Percentiles rank a stretch among this genome's conserved stretches.
phyloP scores from a whole-genome alignment of 1,140 invertebrate species.

The Anadara kagoshimensis region DNA sequence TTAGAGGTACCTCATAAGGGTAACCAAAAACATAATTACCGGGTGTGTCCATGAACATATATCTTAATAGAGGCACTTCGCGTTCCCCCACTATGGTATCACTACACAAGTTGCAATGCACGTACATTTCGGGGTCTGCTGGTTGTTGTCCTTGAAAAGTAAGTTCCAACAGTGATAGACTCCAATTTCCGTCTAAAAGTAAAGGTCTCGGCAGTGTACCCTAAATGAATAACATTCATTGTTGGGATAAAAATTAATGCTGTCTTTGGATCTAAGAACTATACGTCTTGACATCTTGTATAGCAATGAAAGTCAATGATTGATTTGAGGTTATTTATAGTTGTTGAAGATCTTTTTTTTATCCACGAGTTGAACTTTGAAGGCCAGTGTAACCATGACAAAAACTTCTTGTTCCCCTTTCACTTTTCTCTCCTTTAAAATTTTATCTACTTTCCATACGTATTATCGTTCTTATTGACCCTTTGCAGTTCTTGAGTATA shows the following conservation, averaged over 20 bases:
- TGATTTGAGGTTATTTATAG: not conserved
- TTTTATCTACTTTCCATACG: constrained; percentile 21
- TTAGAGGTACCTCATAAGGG: constrained; percentile 17
- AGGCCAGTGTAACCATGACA: constrained; percentile 33
- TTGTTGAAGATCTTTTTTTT: not conserved
- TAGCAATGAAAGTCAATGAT: not conserved
- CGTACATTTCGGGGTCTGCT: too few species aligned
- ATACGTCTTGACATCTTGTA: not conserved
- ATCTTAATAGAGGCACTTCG: constrained; percentile 21
- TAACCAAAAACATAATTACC: not conserved
- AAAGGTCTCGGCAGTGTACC: not conserved
- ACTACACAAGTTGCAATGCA: too few species aligned
- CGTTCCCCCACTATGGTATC: constrained; percentile 16
- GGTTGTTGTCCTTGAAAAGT: not conserved
- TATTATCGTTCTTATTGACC: constrained; percentile 22
- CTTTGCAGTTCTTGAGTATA: constrained; percentile 34
- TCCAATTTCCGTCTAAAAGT: not conserved
- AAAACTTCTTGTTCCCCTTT: constrained; percentile 15
- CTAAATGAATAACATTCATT: constrained; percentile 5
- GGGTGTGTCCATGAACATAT: not conserved
- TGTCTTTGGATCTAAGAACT: constrained; percentile 1
- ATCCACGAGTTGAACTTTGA: constrained; percentile 43
- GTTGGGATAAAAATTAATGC: not conserved
- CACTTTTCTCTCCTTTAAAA: constrained; percentile 18
- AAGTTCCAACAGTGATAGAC: constrained; percentile 3